A percentile compares a stretch with the other conserved stretches of the same genome.
Evolutionary conservation across 2,797 vertebrate genomes (phyloP).

Genomic region (Catamblyrhynchus diadema): DNA sequence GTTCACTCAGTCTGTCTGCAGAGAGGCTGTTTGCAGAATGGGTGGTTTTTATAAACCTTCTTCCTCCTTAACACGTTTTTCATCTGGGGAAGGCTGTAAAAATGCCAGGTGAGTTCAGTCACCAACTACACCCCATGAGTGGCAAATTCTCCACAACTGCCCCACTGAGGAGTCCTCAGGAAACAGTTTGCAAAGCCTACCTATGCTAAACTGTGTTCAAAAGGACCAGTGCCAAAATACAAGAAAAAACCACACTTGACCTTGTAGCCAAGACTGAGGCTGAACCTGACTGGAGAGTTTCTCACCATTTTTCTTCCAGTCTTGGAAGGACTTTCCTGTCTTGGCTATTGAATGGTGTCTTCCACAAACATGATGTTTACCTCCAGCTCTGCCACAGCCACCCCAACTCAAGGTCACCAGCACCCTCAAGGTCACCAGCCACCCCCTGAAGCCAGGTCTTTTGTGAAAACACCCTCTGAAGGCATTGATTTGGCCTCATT

Average conservation of each 20-base stretch:
- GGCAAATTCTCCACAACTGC: background rate
- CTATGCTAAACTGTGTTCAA: background rate
- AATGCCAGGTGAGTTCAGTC: background rate
- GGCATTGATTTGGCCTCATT: background rate
- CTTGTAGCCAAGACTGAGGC: rapidly evolving
- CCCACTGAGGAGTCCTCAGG: background rate
- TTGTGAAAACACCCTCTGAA: background rate
- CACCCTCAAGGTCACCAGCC: background rate
- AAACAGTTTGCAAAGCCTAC: background rate
- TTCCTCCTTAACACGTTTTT: background rate
- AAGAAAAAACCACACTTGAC: rapidly evolving
- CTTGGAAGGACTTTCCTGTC: background rate
- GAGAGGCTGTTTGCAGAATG: background rate
- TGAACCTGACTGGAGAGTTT: rapidly evolving
- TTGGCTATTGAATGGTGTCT: background rate
- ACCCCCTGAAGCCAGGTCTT: background rate
- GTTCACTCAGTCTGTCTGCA: background rate
- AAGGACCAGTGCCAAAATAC: background rate
- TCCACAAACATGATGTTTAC: background rate
- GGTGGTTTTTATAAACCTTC: background rate
- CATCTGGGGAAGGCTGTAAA: background rate
- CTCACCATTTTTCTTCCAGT: background rate
- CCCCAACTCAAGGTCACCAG: background rate
- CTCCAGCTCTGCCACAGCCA: background rate
- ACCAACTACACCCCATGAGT: rapidly evolving